A percentile compares a stretch with the other conserved stretches of the same genome.
Evolutionary conservation across 2,113 vertebrate genomes (phyloP).

Genomic region (Furnarius figulus): DNA sequence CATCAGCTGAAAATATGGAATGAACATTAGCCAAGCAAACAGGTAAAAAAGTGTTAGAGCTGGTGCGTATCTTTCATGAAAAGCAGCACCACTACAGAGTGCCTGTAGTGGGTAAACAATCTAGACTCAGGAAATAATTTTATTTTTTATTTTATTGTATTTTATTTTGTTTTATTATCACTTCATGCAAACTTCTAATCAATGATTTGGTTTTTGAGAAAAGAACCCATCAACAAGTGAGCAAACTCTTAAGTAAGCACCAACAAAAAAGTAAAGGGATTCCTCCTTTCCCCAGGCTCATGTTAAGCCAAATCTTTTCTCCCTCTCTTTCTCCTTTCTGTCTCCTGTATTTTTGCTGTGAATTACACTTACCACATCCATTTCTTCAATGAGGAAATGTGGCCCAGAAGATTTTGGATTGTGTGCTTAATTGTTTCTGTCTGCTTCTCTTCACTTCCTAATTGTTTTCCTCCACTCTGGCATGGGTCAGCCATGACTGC

Average conservation of each 20-base stretch:
- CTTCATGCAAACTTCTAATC: not conserved
- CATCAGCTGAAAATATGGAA: not conserved
- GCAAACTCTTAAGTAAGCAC: not conserved
- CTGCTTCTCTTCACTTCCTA: not conserved
- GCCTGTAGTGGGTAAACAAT: not conserved
- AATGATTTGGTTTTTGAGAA: not conserved
- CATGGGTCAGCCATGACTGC: accelerated
- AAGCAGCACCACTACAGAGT: not conserved
- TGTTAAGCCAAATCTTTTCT: not conserved
- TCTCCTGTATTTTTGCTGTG: not conserved
- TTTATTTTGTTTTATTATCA: not conserved
- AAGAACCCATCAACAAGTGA: not conserved
- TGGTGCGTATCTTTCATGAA: not conserved
- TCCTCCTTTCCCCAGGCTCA: not conserved
- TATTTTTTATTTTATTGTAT: not conserved
- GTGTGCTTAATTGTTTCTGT: not conserved
- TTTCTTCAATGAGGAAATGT: not conserved
- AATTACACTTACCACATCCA: not conserved
- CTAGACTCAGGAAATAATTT: not conserved
- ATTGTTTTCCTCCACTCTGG: not conserved
- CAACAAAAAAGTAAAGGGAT: not conserved
- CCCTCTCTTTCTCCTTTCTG: not conserved
- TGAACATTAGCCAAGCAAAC: not conserved
- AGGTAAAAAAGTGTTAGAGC: not conserved
- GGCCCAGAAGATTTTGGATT: not conserved